Evolutionary conservation across 2,888 invertebrate species (phyloP).

Genomic region (Trissonchulus latispiculum): DNA sequence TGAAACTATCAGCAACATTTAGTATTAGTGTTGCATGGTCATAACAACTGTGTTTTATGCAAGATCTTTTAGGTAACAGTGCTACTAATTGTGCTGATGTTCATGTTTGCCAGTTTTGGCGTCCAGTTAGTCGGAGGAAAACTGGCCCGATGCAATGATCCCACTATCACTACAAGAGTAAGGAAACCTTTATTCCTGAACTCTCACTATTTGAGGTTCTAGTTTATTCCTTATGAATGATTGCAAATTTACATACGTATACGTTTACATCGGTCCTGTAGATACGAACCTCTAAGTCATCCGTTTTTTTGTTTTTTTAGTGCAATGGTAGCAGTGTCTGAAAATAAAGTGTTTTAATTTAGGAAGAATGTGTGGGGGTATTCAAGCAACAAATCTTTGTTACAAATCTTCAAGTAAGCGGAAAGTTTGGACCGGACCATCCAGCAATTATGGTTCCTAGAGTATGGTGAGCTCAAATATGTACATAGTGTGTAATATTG

Average conservation of each 20-base stretch:
- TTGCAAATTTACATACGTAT: too few species aligned
- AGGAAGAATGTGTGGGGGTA: conserved; percentile 83
- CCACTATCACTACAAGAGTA: conserved; percentile 56
- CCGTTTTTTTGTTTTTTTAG: too few species aligned
- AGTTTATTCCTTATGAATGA: too few species aligned
- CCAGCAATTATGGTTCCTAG: conserved; percentile 90
- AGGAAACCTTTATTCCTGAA: conserved; percentile 19
- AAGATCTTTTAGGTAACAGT: conserved; percentile 72
- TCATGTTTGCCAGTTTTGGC: conserved; percentile 97
- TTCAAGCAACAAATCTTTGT: conserved; percentile 91
- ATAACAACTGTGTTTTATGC: too few species aligned
- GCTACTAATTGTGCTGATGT: conserved; percentile 88
- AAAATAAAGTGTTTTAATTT: too few species aligned
- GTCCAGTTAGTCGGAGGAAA: conserved; percentile 95
- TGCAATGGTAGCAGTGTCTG: too few species aligned
- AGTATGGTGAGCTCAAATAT: conserved; percentile 68
- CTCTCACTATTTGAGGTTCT: too few species aligned
- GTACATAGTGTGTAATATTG: too few species aligned
- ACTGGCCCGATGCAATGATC: conserved; percentile 92
- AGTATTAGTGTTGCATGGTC: too few species aligned
- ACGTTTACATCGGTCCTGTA: too few species aligned
- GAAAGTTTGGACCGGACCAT: conserved; percentile 61
- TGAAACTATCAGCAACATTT: too few species aligned
- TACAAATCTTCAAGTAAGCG: conserved; percentile 91
- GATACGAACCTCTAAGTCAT: too few species aligned